Percentiles rank a stretch among this genome's conserved stretches.
Evolutionary conservation across 2,888 invertebrate genomes (phyloP).

Genomic region (Caenorhabditis sulstoni): DNA sequence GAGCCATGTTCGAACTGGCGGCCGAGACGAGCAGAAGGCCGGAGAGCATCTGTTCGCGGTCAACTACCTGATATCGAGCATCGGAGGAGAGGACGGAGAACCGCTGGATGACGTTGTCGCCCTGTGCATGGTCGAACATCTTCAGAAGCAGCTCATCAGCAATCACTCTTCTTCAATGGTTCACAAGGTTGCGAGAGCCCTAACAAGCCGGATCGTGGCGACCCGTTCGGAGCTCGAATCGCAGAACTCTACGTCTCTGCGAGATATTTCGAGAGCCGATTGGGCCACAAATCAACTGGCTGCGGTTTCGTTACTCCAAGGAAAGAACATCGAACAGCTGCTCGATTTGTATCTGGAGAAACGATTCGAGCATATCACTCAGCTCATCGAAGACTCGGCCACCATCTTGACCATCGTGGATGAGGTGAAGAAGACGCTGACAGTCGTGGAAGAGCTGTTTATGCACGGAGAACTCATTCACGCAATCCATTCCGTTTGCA

Average conservation of each 20-base stretch:
- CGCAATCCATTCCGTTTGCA: constrained; percentile 63
- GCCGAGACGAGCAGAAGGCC: constrained; percentile 54
- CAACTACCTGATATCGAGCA: constrained; percentile 65
- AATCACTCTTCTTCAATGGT: constrained; percentile 63
- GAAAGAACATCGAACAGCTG: constrained; percentile 68
- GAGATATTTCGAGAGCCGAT: constrained; percentile 65
- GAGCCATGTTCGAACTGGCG: constrained; percentile 47
- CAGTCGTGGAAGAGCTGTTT: constrained; percentile 66
- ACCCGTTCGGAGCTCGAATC: constrained; percentile 50
- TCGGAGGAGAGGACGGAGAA: constrained; percentile 66
- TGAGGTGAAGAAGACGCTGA: constrained; percentile 64
- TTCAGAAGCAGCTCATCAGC: constrained; percentile 71
- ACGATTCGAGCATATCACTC: constrained; percentile 64
- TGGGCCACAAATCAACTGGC: constrained; percentile 74
- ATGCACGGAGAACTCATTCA: constrained; percentile 65
- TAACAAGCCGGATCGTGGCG: constrained; percentile 56
- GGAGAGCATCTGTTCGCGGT: constrained; percentile 65
- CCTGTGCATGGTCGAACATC: constrained; percentile 74
- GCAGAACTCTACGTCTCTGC: constrained; percentile 30
- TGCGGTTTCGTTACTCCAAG: constrained; percentile 71
- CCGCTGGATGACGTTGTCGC: constrained; percentile 74
- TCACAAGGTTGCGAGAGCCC: constrained; percentile 51
- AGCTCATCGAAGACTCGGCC: constrained; percentile 59
- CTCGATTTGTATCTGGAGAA: constrained; percentile 73
- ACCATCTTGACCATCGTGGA: constrained; percentile 66